These are phyloP conservation scores for Eledona agricola DNA, from an alignment of 2,888 invertebrate species.

Conservation along the genomic window DNA sequence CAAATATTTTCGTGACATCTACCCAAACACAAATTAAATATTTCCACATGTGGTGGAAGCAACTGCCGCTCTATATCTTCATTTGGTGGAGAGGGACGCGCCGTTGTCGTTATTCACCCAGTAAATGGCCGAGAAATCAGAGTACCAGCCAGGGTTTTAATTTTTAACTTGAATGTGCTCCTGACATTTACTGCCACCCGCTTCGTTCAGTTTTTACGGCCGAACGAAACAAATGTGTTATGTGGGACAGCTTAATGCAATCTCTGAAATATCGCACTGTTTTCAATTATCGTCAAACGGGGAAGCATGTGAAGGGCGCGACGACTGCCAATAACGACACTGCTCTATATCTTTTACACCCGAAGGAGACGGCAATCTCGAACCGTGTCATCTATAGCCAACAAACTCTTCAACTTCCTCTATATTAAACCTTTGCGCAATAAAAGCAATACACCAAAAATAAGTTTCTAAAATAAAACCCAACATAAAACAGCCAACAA, in stretches of 20 bases:
- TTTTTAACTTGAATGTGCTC: conserved; percentile 61
- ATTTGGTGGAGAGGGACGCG: conserved; percentile 54
- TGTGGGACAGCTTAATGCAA: conserved; percentile 50
- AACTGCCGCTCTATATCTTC: conserved; percentile 57
- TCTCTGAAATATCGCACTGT: conserved; percentile 48
- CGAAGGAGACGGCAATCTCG: no score
- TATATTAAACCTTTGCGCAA: no score
- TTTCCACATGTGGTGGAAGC: conserved; percentile 58
- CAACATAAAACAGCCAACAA: no score
- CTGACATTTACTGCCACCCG: conserved; percentile 60
- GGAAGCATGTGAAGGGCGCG: conserved; percentile 2
- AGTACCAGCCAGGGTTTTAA: conserved; percentile 59
- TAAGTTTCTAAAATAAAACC: no score
- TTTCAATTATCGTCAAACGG: conserved; percentile 42
- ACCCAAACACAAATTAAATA: conserved; percentile 58
- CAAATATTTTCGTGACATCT: conserved; percentile 55
- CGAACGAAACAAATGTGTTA: conserved; percentile 57
- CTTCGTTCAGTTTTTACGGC: conserved; percentile 56
- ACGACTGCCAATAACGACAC: no score
- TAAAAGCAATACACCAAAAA: no score
- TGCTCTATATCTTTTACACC: no score
- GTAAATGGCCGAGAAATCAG: conserved; percentile 62
- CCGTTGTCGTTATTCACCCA: conserved; percentile 57
- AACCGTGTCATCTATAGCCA: no score
- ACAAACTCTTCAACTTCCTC: no score